Conservation (phyloP, 2,113 vertebrate species). For the Sylvietta virens region DNA sequence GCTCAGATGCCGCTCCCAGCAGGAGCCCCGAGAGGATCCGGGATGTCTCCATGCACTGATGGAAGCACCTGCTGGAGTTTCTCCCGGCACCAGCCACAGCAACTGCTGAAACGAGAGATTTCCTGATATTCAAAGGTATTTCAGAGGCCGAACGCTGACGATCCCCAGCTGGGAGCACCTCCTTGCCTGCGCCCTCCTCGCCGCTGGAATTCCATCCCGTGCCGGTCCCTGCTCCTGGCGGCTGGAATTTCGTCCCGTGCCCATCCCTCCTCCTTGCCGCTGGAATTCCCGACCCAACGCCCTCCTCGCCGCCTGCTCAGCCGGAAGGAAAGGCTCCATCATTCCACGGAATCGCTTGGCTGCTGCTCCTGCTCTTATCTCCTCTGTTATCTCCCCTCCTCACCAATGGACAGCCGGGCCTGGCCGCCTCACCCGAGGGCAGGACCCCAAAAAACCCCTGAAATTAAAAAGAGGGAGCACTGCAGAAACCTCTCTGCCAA, state of each 20-base stretch:
- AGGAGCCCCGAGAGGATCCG: rapidly evolving
- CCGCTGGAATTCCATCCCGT: not conserved
- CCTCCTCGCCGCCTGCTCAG: not conserved
- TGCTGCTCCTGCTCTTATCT: not conserved
- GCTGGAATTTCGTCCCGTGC: rapidly evolving
- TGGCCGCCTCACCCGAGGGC: not conserved
- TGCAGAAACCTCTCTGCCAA: not conserved
- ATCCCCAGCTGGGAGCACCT: not conserved
- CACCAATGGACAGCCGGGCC: not conserved
- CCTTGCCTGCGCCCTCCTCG: rapidly evolving
- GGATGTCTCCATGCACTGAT: rapidly evolving
- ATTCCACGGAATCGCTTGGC: not conserved
- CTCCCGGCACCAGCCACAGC: not conserved
- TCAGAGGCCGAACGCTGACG: not conserved
- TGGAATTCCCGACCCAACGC: not conserved
- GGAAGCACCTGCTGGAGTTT: not conserved
- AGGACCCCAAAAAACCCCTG: not conserved
- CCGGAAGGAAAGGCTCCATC: not conserved
- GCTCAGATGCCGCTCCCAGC: not conserved
- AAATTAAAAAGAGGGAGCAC: not conserved
- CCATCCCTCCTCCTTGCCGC: rapidly evolving
- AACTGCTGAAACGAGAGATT: not conserved
- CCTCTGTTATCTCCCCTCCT: not conserved
- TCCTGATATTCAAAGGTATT: rapidly evolving
- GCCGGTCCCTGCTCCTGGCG: no score